phyloP scores from a whole-genome alignment of 92 coral and sea anemone genomes.

The Pocillopora meandrina region DNA sequence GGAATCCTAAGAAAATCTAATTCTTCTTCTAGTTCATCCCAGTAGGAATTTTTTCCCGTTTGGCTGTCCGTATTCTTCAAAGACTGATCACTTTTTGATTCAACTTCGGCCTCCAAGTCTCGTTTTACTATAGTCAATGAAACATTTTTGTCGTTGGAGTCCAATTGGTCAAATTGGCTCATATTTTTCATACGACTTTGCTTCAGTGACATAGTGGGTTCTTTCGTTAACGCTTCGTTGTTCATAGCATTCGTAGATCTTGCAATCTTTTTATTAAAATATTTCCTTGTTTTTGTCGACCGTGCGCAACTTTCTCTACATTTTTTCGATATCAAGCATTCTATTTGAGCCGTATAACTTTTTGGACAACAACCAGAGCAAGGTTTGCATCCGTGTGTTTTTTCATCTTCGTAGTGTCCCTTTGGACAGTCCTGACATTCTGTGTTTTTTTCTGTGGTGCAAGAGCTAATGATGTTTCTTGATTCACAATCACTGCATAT shows the following conservation, averaged over 20 bases:
- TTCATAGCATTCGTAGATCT: background rate
- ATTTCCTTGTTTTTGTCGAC: background rate
- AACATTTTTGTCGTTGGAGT: background rate
- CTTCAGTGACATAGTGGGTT: background rate
- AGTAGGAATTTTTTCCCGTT: background rate
- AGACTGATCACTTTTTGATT: background rate
- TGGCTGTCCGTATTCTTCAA: background rate
- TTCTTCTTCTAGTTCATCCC: slow-evolving; percentile 6
- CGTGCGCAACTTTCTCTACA: slow-evolving; percentile 10
- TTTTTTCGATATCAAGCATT: background rate
- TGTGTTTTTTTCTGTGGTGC: slow-evolving; percentile 15
- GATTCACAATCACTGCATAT: slow-evolving; percentile 29
- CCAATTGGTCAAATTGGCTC: background rate
- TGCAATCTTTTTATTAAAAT: background rate
- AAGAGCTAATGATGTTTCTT: slow-evolving; percentile 13
- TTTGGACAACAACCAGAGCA: slow-evolving; percentile 19
- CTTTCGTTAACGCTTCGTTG: background rate
- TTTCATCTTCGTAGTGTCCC: slow-evolving; percentile 12
- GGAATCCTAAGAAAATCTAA: background rate
- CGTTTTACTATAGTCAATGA: background rate
- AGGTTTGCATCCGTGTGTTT: background rate
- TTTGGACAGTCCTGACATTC: slow-evolving; percentile 23
- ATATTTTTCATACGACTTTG: too few relatives aligned
- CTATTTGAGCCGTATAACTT: background rate
- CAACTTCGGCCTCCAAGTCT: background rate